Base-by-base conservation (phyloP, 2,113 vertebrate species). In the Budorcas taxicolor region DNA sequence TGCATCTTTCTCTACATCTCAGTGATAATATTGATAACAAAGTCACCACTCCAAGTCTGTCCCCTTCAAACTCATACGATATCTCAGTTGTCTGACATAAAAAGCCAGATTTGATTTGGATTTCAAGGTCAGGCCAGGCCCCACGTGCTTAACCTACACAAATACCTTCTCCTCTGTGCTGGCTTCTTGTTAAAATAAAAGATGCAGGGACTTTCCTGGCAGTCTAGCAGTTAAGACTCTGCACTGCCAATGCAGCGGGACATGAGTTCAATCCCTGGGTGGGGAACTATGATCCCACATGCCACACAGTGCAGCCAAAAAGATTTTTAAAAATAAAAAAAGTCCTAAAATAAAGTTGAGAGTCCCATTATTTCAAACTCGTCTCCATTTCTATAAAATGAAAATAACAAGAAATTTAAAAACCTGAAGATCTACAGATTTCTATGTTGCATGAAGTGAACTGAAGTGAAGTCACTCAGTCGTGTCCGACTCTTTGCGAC, bases 1-100 rank as follows among this genome's bases (percentile, higher is more conserved):
- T n/a, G 7, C 19, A 7, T 62, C 57, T 84, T 36, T 67, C 47
- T n/a, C 12, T 14, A 11, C 21, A 40, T n/a, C 4, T 31, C 81
- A 7, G 76, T 29, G 50, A 45, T 45, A 23, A 25, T 3, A 4
- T 1, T 33, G 40, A 19, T 3, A 17, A 4, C 5, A 5, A 7
- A 29, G 19, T 12, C 14, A 15, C 33, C 7, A 2, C 9, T 17
- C 36, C 10, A 14, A 17, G 52, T 9, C 33, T 21, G 17, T 13
- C 36, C 9, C 47, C 80, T 17, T n/a, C 47, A 40, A 19, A 13
- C 14, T 7, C 14, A 57, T 27, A 5, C 0, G 6, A 15, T 9
- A 3, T 40, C 57, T 57, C 83, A 33, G 50, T 2, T 31, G 36
- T 57, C 15, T 25, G 47, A 50, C 43, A 80, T 64, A 55, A 91